Base-by-base conservation (phyloP, 2,113 vertebrate genomes). In the Limnothrissa miodon region DNA sequence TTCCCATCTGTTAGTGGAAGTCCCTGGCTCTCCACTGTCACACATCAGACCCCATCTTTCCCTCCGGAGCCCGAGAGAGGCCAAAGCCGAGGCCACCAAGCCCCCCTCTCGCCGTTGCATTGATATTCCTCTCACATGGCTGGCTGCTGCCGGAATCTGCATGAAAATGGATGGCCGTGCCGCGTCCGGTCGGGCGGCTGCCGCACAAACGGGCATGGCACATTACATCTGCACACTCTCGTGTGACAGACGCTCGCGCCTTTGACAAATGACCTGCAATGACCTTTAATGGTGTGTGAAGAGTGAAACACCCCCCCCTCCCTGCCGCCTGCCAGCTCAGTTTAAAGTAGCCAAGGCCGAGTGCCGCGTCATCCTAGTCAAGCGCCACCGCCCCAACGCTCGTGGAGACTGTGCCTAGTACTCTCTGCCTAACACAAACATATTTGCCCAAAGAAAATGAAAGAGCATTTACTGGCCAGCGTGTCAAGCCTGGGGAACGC, bases 241-340 rank as follows among this genome's bases (percentile, higher is more conserved):
- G 83, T 84, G 59, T 59, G 66, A 84, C 53, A 84, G 46, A 79
- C 33, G 81, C 82, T 29, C 45, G 19, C 78, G 79, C 66, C 51
- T 84, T 46, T 84, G 79, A 81, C 15, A 84, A 84, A 81, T 51
- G 36, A 78, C 79, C 83, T 81, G 80, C 56, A 39, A 48, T 85
- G 86, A 80, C 81, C 79, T 85, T 87, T 85, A 87, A 85, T 83
- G 79, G 17, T 33, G 84, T 79, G 81, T 78, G 46, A n/a, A 39
- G 70, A n/a, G 51, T 48, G 51, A 56, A 17, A 5, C 21, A 7
- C 51, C 21, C 51, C 21, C 51, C 46, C 21, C 19, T 4, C 59
- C 59, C 9, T 9, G 9, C n/a, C 59, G 29, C 25, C 46, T 11
- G 1, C 46, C 46, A 15, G 25, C 59, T 7, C 59, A 8, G n/a